Conservation (phyloP, 2,113 vertebrate species). For the Dipodomys stephensi region DNA sequence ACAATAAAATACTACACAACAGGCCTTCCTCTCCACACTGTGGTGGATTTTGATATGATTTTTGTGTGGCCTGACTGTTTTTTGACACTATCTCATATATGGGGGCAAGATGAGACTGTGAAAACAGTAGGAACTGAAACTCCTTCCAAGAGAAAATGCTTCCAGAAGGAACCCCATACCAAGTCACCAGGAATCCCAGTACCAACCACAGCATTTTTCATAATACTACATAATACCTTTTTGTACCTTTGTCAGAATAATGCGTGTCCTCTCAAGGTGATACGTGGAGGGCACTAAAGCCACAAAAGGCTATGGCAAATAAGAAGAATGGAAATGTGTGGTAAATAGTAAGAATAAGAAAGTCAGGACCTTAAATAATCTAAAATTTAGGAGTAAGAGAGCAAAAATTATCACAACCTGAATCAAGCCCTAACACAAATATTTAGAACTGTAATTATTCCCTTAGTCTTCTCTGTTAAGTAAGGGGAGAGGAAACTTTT, state of each 20-base stretch:
- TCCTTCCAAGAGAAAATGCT: neutral
- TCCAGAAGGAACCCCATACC: neutral
- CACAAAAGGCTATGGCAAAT: neutral
- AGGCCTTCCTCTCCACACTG: neutral
- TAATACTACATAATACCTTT: no score
- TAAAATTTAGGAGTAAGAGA: neutral
- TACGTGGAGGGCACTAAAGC: neutral
- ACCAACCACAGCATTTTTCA: neutral
- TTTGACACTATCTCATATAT: neutral
- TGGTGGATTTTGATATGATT: neutral
- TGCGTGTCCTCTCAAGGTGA: neutral
- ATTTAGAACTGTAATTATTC: neutral
- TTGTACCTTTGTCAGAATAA: neutral
- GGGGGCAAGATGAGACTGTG: neutral
- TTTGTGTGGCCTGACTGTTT: neutral
- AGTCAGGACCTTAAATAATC: neutral
- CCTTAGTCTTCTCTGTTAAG: constrained; percentile 1
- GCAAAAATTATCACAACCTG: neutral
- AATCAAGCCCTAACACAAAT: neutral
- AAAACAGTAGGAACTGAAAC: neutral
- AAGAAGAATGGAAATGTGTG: neutral
- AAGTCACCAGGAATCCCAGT: neutral
- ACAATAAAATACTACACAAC: neutral
- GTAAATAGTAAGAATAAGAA: neutral
- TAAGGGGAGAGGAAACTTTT: neutral